These are phyloP conservation scores for Cyanoderma ruficeps DNA, from an alignment of 2,113 vertebrate genomes.

Conservation along the genomic window DNA sequence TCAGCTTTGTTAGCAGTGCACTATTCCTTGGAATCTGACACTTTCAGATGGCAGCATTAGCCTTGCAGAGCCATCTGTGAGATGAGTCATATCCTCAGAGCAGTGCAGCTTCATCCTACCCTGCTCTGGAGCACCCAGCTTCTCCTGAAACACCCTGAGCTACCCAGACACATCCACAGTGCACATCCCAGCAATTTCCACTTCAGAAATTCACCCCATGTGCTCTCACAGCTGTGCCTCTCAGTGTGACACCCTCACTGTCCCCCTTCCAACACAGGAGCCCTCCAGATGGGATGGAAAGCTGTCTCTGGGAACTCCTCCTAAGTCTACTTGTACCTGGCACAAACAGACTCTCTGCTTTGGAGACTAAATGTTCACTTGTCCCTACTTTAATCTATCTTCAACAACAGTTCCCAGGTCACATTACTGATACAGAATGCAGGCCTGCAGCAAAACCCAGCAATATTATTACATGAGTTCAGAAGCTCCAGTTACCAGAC, in stretches of 20 bases:
- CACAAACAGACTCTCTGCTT: not conserved
- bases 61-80: not conserved
- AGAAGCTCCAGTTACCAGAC: not conserved
- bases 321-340: not conserved
- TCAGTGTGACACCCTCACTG: not conserved
- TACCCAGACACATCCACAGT: not conserved
- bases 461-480: not conserved
- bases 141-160: not conserved
- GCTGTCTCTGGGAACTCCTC: not conserved
- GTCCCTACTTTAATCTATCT: not conserved
- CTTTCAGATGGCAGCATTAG: not conserved
- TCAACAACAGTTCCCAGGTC: not conserved
- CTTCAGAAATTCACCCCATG: not conserved
- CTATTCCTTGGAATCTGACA: not conserved
- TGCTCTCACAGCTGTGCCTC: not conserved
- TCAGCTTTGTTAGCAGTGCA: not conserved
- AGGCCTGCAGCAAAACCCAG: not conserved
- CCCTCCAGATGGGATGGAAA: not conserved
- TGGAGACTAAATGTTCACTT: not conserved
- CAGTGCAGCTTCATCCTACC: not conserved
- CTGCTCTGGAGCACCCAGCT: not conserved
- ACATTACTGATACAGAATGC: not conserved
- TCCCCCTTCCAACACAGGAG: not conserved
- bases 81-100: not conserved
- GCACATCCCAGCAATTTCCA: not conserved